Percentiles rank a stretch among this genome's conserved stretches.
Evolutionary conservation across 2,113 vertebrate species (phyloP).

Genomic region (Bubalus kerabau): DNA sequence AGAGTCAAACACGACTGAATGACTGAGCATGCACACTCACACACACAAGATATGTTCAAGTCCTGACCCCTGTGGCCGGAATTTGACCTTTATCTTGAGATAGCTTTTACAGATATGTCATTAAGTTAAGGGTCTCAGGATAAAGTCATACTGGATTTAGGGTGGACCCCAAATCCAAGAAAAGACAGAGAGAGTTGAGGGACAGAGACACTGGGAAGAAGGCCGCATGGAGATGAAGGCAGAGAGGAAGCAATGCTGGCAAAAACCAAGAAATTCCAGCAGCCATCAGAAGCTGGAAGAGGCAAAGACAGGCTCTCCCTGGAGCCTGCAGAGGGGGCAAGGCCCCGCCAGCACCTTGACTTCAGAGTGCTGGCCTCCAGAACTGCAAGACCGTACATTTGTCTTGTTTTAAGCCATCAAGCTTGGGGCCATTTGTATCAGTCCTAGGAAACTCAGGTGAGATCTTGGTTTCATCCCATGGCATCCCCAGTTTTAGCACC

Average conservation of each 20-base stretch:
- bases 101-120: not conserved
- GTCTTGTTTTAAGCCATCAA: not conserved
- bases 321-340: not conserved
- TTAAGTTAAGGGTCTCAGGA: not conserved
- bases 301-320: not conserved
- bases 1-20: not conserved
- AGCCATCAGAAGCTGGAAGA: not conserved
- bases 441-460: not conserved
- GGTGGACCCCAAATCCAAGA: not conserved
- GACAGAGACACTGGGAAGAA: not conserved
- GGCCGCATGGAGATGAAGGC: not conserved
- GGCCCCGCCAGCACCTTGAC: not conserved
- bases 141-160: not conserved
- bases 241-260: no score
- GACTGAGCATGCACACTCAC: not conserved
- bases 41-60: not conserved
- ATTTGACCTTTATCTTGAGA: not conserved
- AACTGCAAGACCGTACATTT: rapidly evolving
- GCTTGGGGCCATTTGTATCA: not conserved
- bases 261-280: not conserved
- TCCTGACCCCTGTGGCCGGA: not conserved
- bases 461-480: not conserved
- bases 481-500: not conserved
- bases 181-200: not conserved
- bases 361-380: not conserved